phyloP scores from a whole-genome alignment of 2,888 invertebrate genomes.

The Elysia crispata region DNA sequence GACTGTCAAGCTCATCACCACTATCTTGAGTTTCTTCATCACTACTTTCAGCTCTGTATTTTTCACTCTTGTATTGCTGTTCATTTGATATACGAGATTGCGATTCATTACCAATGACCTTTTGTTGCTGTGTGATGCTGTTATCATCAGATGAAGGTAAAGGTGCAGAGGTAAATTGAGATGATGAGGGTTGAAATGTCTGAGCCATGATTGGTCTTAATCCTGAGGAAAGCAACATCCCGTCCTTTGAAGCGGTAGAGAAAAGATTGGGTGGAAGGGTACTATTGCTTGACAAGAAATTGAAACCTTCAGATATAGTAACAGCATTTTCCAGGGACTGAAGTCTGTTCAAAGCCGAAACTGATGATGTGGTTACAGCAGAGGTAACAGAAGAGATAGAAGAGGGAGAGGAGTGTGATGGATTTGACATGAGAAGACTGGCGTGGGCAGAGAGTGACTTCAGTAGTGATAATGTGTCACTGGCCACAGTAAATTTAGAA shows the following conservation, averaged over 20 bases:
- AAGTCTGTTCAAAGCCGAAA: background rate
- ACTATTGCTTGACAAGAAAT: too few relatives aligned
- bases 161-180: too few relatives aligned
- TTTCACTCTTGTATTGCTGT: too few relatives aligned
- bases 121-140: too few relatives aligned
- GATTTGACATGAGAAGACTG: conserved; percentile 40
- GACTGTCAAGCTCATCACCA: background rate
- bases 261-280: background rate
- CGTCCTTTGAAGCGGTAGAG: background rate
- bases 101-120: too few relatives aligned
- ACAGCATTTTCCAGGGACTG: too few relatives aligned
- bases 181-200: too few relatives aligned
- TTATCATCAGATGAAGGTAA: too few relatives aligned
- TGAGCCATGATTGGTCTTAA: too few relatives aligned
- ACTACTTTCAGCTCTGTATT: background rate
- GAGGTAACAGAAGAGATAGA: background rate
- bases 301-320: too few relatives aligned
- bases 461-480: conserved; percentile 51
- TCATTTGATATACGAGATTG: too few relatives aligned
- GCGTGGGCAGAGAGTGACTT: conserved; percentile 50
- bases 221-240: background rate
- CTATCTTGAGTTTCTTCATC: background rate
- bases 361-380: background rate
- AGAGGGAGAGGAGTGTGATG: too few relatives aligned
- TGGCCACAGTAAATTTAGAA: conserved; percentile 41